phyloP scores from a whole-genome alignment of 2,113 vertebrate species.

The Emberiza fucata region DNA sequence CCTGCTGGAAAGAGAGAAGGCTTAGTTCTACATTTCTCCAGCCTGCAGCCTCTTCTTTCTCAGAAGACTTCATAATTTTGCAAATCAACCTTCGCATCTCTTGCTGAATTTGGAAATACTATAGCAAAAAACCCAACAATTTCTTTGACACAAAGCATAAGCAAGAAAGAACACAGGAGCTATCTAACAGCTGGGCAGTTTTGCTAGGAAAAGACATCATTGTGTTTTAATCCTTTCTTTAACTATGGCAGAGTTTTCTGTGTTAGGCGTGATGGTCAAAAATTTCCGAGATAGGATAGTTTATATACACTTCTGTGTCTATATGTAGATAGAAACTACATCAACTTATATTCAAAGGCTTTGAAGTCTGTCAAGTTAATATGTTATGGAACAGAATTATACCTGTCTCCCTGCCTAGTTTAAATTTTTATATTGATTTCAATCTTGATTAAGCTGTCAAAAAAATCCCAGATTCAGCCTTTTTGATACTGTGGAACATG shows the following conservation, averaged over 20 bases:
- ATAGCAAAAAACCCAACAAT: not conserved
- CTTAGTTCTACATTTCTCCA: not conserved
- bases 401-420: not conserved
- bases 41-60: not conserved
- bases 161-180: not conserved
- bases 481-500: not conserved
- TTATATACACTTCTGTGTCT: not conserved
- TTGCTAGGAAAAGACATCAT: not conserved
- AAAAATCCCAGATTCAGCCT: not conserved
- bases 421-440: not conserved
- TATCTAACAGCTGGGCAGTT: not conserved
- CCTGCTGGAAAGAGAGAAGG: not conserved
- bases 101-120: not conserved
- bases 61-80: not conserved
- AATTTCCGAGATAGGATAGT: not conserved
- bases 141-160: not conserved
- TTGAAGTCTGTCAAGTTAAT: not conserved
- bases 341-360: not conserved
- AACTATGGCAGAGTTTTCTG: not conserved
- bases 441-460: not conserved
- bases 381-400: not conserved
- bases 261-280: rapidly evolving
- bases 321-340: not conserved
- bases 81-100: not conserved
- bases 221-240: not conserved